Evolutionary conservation across 2,113 vertebrate genomes (phyloP).

Genomic region (Varanus salvator): DNA sequence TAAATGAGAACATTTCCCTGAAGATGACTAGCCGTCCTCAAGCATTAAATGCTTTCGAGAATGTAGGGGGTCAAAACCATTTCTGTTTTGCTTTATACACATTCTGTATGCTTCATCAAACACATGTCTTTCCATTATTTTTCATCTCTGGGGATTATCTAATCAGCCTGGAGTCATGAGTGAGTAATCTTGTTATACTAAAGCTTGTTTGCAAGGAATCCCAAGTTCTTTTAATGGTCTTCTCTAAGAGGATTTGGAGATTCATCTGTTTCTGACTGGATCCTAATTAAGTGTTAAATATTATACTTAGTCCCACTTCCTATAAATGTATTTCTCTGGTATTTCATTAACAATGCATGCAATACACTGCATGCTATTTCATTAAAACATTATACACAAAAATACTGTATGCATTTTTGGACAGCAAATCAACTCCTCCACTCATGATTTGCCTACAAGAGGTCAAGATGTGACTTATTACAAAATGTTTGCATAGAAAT

Average conservation of each 20-base stretch:
- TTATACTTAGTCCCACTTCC: background rate
- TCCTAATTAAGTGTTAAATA: slow-evolving; percentile 12
- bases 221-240: background rate
- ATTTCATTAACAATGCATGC: background rate
- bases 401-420: background rate
- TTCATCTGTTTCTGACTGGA: slow-evolving; percentile 23
- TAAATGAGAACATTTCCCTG: background rate
- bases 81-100: background rate
- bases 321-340: background rate
- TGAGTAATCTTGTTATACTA: background rate
- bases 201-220: background rate
- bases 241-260: background rate
- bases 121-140: slow-evolving; percentile 8
- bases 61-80: background rate
- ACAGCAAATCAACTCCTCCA: background rate
- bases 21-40: background rate
- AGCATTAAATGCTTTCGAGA: background rate
- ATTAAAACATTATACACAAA: background rate
- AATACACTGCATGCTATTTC: background rate
- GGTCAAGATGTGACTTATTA: background rate
- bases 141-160: background rate
- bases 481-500: slow-evolving; percentile 6
- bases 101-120: background rate
- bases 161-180: background rate
- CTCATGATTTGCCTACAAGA: background rate